Evolutionary conservation across 2,797 vertebrate genomes (phyloP).

Genomic region (Fundulus diaphanus): DNA sequence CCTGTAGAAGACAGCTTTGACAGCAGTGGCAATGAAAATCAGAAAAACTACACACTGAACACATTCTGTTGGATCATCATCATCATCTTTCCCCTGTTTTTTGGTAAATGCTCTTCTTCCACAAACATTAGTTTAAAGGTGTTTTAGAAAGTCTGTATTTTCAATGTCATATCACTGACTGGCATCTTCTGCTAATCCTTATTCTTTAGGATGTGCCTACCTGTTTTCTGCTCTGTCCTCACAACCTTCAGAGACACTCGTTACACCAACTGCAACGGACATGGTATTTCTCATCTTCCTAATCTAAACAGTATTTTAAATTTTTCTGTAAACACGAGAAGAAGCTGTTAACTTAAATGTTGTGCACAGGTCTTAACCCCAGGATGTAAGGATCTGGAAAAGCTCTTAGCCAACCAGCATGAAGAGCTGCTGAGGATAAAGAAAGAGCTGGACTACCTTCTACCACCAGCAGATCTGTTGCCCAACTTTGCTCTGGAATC

Average conservation of each 20-base stretch:
- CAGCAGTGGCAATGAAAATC: rapidly evolving
- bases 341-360: background rate
- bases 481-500: too few relatives aligned
- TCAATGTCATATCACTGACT: background rate
- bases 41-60: background rate
- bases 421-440: too few relatives aligned
- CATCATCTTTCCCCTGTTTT: background rate
- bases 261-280: too few relatives aligned
- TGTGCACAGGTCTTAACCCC: background rate
- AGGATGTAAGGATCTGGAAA: background rate
- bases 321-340: too few relatives aligned
- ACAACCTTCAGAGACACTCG: background rate
- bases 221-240: too few relatives aligned
- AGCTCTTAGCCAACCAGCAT: too few relatives aligned
- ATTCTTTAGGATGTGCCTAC: background rate
- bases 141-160: too few relatives aligned
- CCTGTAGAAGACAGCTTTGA: background rate
- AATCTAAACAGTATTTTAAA: too few relatives aligned
- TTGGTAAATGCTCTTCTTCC: background rate
- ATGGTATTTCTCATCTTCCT: too few relatives aligned
- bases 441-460: too few relatives aligned
- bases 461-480: too few relatives aligned
- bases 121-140: background rate
- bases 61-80: background rate
- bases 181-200: background rate